A percentile compares a stretch with the other conserved stretches of the same genome.
Conservation (phyloP, 2,113 vertebrate genomes). For the Colossoma macropomum region DNA sequence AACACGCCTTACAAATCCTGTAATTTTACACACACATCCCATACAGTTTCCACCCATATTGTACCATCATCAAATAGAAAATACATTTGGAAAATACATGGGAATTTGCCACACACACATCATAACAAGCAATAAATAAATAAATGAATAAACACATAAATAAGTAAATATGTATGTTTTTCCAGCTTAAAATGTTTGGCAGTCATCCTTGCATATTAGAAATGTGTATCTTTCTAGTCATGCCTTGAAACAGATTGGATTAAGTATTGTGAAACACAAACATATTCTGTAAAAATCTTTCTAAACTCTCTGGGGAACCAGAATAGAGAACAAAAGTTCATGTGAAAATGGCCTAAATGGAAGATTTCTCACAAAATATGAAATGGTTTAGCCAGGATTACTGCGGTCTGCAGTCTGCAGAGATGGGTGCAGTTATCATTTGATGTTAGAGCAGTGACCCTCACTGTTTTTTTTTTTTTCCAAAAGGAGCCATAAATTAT, state of each 20-base stretch:
- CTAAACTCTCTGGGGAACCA: conserved; percentile 14
- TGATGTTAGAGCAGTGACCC: background rate
- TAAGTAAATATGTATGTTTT: background rate
- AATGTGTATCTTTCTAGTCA: conserved; percentile 3
- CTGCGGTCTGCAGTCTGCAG: background rate
- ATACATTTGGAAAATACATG: background rate
- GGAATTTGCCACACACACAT: background rate
- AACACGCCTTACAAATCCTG: background rate
- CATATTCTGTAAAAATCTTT: background rate
- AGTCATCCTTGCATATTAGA: background rate
- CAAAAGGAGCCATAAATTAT: background rate
- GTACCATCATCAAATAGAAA: background rate
- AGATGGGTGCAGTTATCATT: background rate
- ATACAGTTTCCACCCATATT: conserved; percentile 1
- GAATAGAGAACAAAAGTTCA: conserved; percentile 12
- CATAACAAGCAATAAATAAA: background rate
- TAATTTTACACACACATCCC: conserved; percentile 16
- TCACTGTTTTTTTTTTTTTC: background rate
- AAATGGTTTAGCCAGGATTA: conserved; percentile 22
- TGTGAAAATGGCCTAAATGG: conserved; percentile 17
- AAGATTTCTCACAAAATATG: background rate
- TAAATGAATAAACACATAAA: no score
- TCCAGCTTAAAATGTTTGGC: no score
- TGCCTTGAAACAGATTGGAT: background rate
- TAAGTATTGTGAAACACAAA: conserved; percentile 18